Percentiles rank a stretch among this genome's conserved stretches.
Evolutionary conservation across 2,113 vertebrate genomes (phyloP).

Genomic region (Platichthys stellatus): DNA sequence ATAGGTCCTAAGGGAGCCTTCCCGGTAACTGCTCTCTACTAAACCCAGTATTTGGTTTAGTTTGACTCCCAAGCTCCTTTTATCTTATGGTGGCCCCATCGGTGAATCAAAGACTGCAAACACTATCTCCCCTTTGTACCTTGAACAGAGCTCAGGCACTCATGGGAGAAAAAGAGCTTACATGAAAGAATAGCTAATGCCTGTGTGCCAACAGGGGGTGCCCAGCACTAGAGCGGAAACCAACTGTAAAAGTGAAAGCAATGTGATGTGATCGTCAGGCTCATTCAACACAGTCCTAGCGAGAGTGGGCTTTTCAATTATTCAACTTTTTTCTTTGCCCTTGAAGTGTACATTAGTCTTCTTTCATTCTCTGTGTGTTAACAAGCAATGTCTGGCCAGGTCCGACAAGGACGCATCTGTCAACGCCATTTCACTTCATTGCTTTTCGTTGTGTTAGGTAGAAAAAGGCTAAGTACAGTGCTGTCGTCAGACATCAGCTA

Average conservation of each 20-base stretch:
- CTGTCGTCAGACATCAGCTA: conserved; percentile 51
- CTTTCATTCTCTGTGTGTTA: conserved; percentile 70
- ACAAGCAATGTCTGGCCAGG: conserved; percentile 68
- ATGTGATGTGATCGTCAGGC: conserved; percentile 70
- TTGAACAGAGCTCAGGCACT: conserved; percentile 65
- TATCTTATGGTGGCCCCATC: conserved; percentile 65
- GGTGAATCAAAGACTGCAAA: conserved; percentile 74
- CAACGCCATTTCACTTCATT: conserved; percentile 69
- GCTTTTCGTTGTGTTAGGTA: conserved; percentile 41
- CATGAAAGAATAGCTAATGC: conserved; percentile 76
- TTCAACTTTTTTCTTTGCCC: conserved; percentile 74
- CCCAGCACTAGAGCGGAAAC: conserved; percentile 63
- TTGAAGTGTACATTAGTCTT: conserved; percentile 75
- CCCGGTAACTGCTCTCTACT: conserved; percentile 63
- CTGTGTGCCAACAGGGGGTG: conserved; percentile 49
- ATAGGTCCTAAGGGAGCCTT: conserved; percentile 53
- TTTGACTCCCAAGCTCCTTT: conserved; percentile 66
- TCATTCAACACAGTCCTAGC: conserved; percentile 71
- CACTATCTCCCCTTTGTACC: conserved; percentile 71
- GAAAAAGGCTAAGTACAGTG: conserved; percentile 42
- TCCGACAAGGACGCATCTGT: conserved; percentile 70
- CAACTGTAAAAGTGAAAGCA: conserved; percentile 71
- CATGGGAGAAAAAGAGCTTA: conserved; percentile 64
- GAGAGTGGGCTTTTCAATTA: conserved; percentile 76
- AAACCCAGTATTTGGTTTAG: conserved; percentile 66